These are phyloP conservation scores for Spicauda simplicius DNA, from an alignment of 2,888 invertebrate genomes.

Conservation along the genomic window DNA sequence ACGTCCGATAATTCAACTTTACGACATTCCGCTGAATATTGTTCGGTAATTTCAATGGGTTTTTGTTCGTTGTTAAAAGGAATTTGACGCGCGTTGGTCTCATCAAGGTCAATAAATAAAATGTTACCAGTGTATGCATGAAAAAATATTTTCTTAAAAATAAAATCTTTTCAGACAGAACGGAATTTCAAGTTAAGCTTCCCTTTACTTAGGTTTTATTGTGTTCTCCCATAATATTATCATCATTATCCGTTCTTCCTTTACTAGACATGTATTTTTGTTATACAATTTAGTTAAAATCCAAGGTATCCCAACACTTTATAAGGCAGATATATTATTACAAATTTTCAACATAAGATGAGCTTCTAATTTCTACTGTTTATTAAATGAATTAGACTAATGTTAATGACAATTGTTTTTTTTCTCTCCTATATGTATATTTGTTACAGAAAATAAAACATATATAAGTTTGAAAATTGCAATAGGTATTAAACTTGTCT, in stretches of 20 bases:
- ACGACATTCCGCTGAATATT: constrained; percentile 57
- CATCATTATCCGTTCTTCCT: neutral
- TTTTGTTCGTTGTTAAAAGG: constrained; percentile 38
- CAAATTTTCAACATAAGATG: too few species aligned
- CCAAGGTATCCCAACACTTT: too few species aligned
- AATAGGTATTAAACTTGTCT: constrained; percentile 6
- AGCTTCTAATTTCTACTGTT: too few species aligned
- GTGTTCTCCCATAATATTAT: neutral
- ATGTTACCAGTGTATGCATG: constrained; percentile 4
- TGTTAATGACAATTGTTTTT: too few species aligned
- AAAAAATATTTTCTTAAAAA: neutral
- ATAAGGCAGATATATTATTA: too few species aligned
- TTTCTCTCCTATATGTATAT: too few species aligned
- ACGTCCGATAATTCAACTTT: constrained; percentile 64
- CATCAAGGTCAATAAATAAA: constrained; percentile 37
- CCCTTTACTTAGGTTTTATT: neutral
- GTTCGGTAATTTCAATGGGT: constrained; percentile 28
- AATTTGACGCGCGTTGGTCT: constrained; percentile 38
- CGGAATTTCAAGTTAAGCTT: too few species aligned
- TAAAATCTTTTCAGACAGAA: too few species aligned
- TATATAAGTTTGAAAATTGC: neutral
- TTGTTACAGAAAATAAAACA: too few species aligned
- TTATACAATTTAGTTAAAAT: neutral
- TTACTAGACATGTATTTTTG: neutral
- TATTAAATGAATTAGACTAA: too few species aligned